These are phyloP conservation scores for Conus canariensis DNA, from an alignment of 2,888 invertebrate species.

Conservation along the genomic window DNA sequence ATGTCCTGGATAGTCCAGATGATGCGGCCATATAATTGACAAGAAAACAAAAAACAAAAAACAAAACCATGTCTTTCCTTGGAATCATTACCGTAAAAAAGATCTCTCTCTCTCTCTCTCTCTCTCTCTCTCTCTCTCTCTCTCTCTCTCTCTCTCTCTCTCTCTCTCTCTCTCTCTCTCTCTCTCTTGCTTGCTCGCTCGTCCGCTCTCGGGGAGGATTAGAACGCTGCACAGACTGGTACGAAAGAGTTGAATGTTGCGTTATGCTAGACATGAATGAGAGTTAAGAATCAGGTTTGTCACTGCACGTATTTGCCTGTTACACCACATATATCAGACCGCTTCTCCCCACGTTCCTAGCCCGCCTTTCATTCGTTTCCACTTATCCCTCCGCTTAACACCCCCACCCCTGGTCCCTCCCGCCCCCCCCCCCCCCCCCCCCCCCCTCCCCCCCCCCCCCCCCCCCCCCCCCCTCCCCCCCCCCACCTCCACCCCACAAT, in stretches of 20 bases:
- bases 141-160: neutral
- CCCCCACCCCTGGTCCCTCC: neutral
- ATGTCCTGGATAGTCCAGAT: too few relatives aligned
- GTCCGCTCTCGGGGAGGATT: too few relatives aligned
- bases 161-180: neutral
- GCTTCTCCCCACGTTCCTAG: neutral
- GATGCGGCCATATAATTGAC: too few relatives aligned
- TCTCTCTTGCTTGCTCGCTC: too few relatives aligned
- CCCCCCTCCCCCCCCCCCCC: neutral
- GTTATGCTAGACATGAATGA: neutral
- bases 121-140: neutral
- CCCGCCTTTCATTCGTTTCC: neutral
- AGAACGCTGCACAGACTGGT: too few relatives aligned
- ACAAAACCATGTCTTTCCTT: too few relatives aligned
- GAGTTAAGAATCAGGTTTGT: neutral
- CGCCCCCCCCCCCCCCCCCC: neutral
- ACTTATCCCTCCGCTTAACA: neutral
- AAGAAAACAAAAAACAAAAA: too few relatives aligned
- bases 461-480: neutral
- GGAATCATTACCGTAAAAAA: too few relatives aligned
- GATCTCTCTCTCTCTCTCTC: neutral
- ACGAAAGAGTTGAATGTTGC: too few relatives aligned
- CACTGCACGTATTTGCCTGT: constrained; percentile 13
- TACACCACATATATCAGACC: neutral
- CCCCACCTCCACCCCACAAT: neutral